Evolutionary conservation across 2,888 invertebrate genomes (phyloP).

Genomic region (Athalia cordata): DNA sequence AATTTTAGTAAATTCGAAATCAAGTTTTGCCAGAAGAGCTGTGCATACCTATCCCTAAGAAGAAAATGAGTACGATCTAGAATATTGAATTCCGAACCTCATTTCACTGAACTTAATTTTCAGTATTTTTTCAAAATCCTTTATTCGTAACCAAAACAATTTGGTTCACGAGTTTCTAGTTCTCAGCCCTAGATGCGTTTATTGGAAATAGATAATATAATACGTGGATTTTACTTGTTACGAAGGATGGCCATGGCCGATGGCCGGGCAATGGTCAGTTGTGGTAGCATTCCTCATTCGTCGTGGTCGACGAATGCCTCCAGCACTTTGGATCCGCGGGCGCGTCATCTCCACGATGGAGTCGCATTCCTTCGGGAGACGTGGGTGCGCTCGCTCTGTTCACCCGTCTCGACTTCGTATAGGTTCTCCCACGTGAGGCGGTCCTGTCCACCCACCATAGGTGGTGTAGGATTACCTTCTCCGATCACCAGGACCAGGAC

Average conservation of each 20-base stretch:
- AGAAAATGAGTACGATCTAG: too few relatives aligned
- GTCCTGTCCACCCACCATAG: slow-evolving; percentile 38
- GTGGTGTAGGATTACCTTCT: slow-evolving; percentile 41
- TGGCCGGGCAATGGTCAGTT: slow-evolving; percentile 48
- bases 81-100: too few relatives aligned
- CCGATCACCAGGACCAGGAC: slow-evolving; percentile 15
- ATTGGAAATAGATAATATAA: too few relatives aligned
- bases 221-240: background rate
- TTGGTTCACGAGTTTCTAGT: too few relatives aligned
- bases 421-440: slow-evolving; percentile 38
- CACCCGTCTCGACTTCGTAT: slow-evolving; percentile 13
- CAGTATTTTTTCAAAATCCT: too few relatives aligned
- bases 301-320: slow-evolving; percentile 46
- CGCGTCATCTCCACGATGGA: slow-evolving; percentile 49
- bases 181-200: too few relatives aligned
- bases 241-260: background rate
- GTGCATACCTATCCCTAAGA: too few relatives aligned
- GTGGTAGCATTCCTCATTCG: slow-evolving; percentile 54
- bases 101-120: too few relatives aligned
- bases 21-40: too few relatives aligned
- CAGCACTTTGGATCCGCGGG: slow-evolving; percentile 49
- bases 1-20: too few relatives aligned
- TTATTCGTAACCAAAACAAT: too few relatives aligned
- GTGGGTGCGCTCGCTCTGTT: slow-evolving; percentile 37
- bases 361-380: slow-evolving; percentile 45